Evolutionary conservation across 2,797 vertebrate species (phyloP).

Genomic region (Benthosema pterotum): DNA sequence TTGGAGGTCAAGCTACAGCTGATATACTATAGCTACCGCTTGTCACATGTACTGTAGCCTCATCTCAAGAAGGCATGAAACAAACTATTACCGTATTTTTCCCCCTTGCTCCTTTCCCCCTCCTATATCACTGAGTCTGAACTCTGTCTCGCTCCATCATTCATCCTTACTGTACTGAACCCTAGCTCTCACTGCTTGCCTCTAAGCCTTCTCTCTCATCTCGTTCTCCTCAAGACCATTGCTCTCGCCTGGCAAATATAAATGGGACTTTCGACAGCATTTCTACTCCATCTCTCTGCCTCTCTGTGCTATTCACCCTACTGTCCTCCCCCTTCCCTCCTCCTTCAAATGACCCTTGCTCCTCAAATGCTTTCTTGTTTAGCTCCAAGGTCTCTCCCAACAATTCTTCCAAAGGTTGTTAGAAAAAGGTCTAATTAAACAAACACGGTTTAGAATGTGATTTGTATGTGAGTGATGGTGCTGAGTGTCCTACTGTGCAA

Average conservation of each 20-base stretch:
- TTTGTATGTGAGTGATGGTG: neutral
- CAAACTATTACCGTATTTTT: too few relatives aligned
- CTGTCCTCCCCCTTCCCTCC: neutral
- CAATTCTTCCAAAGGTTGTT: too few relatives aligned
- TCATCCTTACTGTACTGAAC: neutral
- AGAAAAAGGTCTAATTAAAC: neutral
- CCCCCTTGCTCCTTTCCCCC: too few relatives aligned
- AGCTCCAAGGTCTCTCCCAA: neutral
- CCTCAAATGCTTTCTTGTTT: constrained; percentile 9
- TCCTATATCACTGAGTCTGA: too few relatives aligned
- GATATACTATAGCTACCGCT: too few relatives aligned
- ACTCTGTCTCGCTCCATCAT: neutral
- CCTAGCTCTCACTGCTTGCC: neutral
- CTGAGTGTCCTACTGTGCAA: neutral
- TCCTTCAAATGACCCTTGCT: neutral
- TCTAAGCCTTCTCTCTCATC: neutral
- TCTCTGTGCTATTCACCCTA: neutral
- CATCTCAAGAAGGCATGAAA: too few relatives aligned
- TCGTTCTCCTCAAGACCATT: constrained; percentile 1
- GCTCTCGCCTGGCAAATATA: constrained; percentile 16
- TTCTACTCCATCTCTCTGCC: neutral
- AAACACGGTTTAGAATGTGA: neutral
- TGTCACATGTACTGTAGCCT: too few relatives aligned
- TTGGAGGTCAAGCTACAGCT: too few relatives aligned
- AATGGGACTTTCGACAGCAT: constrained; percentile 3